Conservation (phyloP, 1,140 invertebrate genomes). For the Hestina assimilis region DNA sequence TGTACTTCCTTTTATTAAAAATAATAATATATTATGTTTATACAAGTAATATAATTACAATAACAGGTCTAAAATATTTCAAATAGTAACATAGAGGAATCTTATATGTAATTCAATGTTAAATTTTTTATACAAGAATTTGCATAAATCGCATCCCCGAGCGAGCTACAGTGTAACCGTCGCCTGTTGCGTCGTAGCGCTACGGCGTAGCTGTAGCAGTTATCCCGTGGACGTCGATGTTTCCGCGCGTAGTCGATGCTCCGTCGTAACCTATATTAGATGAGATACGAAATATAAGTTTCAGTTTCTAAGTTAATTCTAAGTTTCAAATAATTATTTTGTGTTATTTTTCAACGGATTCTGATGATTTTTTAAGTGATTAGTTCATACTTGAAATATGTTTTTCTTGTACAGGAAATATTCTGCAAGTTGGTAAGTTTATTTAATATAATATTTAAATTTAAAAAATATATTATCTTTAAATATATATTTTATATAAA, state of each 20-base stretch:
- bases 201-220: slow-evolving; percentile 46
- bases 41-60: neutral
- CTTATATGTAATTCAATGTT: neutral
- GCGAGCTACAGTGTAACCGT: slow-evolving; percentile 19
- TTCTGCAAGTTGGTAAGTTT: slow-evolving; percentile 15
- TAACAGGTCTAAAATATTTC: neutral
- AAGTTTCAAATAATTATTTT: neutral
- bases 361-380: neutral
- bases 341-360: neutral
- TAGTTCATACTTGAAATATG: neutral
- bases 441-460: neutral
- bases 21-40: no score
- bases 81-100: neutral
- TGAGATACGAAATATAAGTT: slow-evolving; percentile 6
- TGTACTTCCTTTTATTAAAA: no score
- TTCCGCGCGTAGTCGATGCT: slow-evolving; percentile 40
- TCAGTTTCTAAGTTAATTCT: neutral
- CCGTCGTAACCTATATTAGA: slow-evolving; percentile 13
- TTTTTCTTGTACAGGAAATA: slow-evolving; percentile 1
- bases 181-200: slow-evolving; percentile 47
- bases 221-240: slow-evolving; percentile 34
- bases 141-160: slow-evolving; percentile 6
- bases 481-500: no score
- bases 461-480: neutral
- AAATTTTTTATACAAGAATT: neutral